Percentiles rank a stretch among this genome's conserved stretches.
Evolutionary conservation across 2,113 vertebrate genomes (phyloP).

Genomic region (Amia ocellicauda): DNA sequence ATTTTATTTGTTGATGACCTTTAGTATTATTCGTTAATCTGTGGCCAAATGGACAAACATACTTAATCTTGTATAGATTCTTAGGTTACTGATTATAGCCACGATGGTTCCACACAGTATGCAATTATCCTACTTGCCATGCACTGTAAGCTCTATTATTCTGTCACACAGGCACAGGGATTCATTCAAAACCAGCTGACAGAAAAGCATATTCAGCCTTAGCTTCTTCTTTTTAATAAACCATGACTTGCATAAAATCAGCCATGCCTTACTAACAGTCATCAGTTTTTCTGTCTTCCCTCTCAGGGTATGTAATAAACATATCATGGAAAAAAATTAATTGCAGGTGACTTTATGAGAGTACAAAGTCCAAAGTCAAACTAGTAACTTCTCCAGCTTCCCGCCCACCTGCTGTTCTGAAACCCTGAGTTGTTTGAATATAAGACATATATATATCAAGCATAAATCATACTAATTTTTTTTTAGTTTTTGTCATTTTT

Average conservation of each 20-base stretch:
- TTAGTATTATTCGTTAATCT: neutral
- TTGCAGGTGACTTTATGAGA: constrained; percentile 31
- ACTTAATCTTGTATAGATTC: neutral
- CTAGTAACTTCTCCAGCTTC: constrained; percentile 13
- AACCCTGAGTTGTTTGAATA: constrained; percentile 8
- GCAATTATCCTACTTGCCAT: neutral
- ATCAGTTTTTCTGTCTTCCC: too few species aligned
- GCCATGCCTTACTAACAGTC: too few species aligned
- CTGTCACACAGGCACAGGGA: neutral
- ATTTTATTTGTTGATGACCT: too few species aligned
- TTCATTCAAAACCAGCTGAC: constrained; percentile 17
- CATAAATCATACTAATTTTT: neutral
- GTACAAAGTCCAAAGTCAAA: constrained; percentile 34
- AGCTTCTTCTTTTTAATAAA: constrained; percentile 14
- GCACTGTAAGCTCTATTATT: constrained; percentile 11
- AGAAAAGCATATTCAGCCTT: too few species aligned
- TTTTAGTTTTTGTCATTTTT: neutral
- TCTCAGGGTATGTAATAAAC: too few species aligned
- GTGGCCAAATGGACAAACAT: neutral
- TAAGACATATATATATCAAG: too few species aligned
- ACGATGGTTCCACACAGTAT: neutral
- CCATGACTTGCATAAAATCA: neutral
- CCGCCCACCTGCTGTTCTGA: neutral
- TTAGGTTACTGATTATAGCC: constrained; percentile 10
- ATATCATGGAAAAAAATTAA: constrained; percentile 33